Evolutionary conservation across 2,888 invertebrate species (phyloP).

Genomic region (Kryphioiulus occultus): DNA sequence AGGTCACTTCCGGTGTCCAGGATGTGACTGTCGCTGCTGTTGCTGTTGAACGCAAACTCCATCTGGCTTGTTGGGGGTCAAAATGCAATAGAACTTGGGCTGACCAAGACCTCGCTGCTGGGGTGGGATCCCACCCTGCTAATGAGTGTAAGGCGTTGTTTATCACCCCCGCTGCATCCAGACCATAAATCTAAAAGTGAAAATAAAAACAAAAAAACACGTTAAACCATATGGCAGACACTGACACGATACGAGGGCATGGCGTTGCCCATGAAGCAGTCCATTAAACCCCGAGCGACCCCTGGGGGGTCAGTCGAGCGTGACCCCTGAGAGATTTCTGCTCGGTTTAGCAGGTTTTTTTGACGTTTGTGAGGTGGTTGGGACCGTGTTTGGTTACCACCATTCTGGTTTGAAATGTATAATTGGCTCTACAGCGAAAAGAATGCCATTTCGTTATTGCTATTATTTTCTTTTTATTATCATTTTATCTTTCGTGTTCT

Average conservation of each 20-base stretch:
- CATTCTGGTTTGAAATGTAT: neutral
- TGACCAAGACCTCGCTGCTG: neutral
- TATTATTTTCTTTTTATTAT: no score
- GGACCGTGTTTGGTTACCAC: neutral
- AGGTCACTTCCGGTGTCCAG: neutral
- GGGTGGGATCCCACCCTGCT: neutral
- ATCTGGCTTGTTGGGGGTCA: neutral
- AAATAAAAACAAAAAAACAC: constrained; percentile 1
- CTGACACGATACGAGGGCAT: neutral
- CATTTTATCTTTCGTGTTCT: neutral
- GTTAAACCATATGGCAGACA: constrained; percentile 25
- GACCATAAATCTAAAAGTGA: constrained; percentile 1
- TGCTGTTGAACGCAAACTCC: neutral
- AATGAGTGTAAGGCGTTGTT: constrained; percentile 26
- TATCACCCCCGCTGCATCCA: neutral
- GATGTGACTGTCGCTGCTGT: neutral
- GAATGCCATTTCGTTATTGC: neutral
- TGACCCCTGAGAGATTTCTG: neutral
- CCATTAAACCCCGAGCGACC: constrained; percentile 26
- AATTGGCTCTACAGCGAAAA: neutral
- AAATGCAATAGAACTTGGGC: neutral
- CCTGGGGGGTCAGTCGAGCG: constrained; percentile 26
- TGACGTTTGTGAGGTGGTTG: neutral
- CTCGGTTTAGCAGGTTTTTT: neutral
- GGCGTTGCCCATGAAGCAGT: constrained; percentile 12